phyloP scores from a whole-genome alignment of 2,113 vertebrate genomes.

The Kryptolebias marmoratus region DNA sequence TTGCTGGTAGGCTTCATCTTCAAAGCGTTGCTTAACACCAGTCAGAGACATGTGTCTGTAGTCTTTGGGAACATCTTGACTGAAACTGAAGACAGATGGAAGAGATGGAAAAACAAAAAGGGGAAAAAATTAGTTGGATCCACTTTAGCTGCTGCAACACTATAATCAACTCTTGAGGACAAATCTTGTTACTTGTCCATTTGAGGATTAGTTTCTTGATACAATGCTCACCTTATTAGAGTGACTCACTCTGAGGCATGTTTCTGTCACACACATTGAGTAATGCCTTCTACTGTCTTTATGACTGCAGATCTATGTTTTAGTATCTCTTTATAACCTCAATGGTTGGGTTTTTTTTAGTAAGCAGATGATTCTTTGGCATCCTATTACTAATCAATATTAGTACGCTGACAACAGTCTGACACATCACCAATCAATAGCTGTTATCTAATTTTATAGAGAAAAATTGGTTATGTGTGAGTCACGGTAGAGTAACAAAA shows the following conservation, averaged over 20 bases:
- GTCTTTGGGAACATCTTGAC: slow-evolving; percentile 91
- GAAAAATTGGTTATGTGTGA: slow-evolving; percentile 1
- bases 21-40: slow-evolving; percentile 94
- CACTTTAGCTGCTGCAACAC: slow-evolving; percentile 26
- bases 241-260: slow-evolving; percentile 55
- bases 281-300: slow-evolving; percentile 13
- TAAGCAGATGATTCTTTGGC: slow-evolving; percentile 7
- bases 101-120: neutral
- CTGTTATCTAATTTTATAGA: slow-evolving; percentile 9
- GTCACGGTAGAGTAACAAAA: neutral
- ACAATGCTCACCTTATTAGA: slow-evolving; percentile 38
- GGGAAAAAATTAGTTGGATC: slow-evolving; percentile 22
- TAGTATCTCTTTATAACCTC: neutral
- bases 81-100: slow-evolving; percentile 83
- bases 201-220: slow-evolving; percentile 49
- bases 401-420: slow-evolving; percentile 23
- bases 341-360: slow-evolving; percentile 3
- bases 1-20: slow-evolving; percentile 88
- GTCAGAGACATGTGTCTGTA: slow-evolving; percentile 92
- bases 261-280: slow-evolving; percentile 34
- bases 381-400: slow-evolving; percentile 20
- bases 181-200: slow-evolving; percentile 62
- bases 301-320: neutral
- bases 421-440: slow-evolving; percentile 35
- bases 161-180: slow-evolving; percentile 38